phyloP scores from a whole-genome alignment of 1,140 invertebrate species.

The Drosophila sulfurigaster region DNA sequence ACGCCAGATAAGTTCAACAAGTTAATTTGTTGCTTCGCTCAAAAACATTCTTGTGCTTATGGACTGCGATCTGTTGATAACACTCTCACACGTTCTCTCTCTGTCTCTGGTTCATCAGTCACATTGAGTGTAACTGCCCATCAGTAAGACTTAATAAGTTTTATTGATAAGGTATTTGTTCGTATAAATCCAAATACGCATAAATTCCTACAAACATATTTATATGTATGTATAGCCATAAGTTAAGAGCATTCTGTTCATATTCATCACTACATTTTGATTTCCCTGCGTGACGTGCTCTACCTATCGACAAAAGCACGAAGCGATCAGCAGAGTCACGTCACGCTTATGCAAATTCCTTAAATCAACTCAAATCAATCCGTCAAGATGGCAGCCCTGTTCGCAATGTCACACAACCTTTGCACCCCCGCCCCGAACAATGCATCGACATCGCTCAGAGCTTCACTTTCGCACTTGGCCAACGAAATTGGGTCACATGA shows the following conservation, averaged over 20 bases:
- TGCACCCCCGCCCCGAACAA: not conserved
- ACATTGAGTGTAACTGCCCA: not conserved
- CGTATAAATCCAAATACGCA: not conserved
- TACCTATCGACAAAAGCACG: not conserved
- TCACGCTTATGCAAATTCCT: not conserved
- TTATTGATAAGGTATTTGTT: not conserved
- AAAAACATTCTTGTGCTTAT: slow-evolving; percentile 7
- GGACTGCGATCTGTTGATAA: slow-evolving; percentile 5
- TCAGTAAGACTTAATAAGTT: slow-evolving; percentile 5
- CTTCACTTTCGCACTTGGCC: slow-evolving; percentile 64
- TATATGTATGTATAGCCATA: not conserved
- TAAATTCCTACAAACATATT: not conserved
- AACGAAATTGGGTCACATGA: slow-evolving; percentile 69
- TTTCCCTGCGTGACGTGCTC: not conserved
- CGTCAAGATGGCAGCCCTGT: not conserved
- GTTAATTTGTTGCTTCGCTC: slow-evolving; percentile 5
- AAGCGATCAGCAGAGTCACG: not conserved
- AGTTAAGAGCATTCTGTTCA: not conserved
- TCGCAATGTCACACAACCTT: not conserved
- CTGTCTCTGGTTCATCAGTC: slow-evolving; percentile 1
- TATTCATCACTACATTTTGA: slow-evolving; percentile 3
- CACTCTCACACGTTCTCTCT: not conserved
- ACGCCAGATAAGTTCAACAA: slow-evolving; percentile 30
- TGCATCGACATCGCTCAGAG: slow-evolving; percentile 25
- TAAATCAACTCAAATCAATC: not conserved